Evolutionary conservation across 2,888 invertebrate species (phyloP), one percentile per base, ranked within the genome.

Genomic region (Drymonia ruficornis): DNA sequence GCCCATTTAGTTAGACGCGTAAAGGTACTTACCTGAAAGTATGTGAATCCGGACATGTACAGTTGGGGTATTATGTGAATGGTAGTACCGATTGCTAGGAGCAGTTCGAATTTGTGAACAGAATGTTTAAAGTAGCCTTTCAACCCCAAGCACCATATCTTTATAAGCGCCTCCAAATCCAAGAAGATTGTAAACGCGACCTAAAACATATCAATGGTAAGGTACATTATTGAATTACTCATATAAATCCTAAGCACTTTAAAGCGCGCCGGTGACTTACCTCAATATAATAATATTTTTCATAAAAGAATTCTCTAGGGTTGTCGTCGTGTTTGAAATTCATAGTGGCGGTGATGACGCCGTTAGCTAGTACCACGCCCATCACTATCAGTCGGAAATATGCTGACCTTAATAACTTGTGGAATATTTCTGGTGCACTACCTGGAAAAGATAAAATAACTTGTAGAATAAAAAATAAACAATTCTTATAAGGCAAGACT

Each of bases 101-200:
- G 91, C 38, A 99, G 87, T 87, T 99, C 99, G 89, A 99, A 99
- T 87, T 99, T 99, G 86, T 99, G 99, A 65, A 99, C 97, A 0
- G 99, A 98, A 83, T 99, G 97, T 76, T 97, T 97, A 89, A 97
- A 97, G 81, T 99, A 99, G 12, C 98, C 98, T 54, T 96, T 95
- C 94, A 99, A 97, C 3, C 99, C 99, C 49, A 99, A 94, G 80
- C 99, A 99, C 96, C 98, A 98, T 68, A 99, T 97, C 92, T 99
- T 99, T 80, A 99, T 98, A 36, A 99, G 81, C 0, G 98, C 98
- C 90, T 99, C 99, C 62, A 99, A 89, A 81, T 99, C 97, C 80
- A 99, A 95, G 67, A 99, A 95, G 57, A 98, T 95, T 0, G 99
- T 99, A 83, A 99, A 99, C 1, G 97, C 97, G 63, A 98, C 95